Base-by-base conservation (phyloP, 1,140 invertebrate species). In the Matsumurasca onukii region DNA sequence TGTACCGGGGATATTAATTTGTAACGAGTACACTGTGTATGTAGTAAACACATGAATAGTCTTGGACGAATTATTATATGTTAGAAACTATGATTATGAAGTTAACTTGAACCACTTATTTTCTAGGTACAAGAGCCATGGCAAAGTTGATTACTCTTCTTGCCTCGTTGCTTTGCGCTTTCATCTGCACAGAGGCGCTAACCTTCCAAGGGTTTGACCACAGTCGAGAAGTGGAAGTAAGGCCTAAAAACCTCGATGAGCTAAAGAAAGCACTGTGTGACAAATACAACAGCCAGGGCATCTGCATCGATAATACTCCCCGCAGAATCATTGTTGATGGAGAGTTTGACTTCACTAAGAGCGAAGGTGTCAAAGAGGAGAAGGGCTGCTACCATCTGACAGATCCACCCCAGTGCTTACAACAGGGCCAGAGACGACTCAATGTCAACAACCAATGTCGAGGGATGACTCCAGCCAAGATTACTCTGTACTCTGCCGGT, bases 391-490 rank as follows among this genome's bases (percentile, higher is more conserved):
- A 31, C 30, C 59, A 63, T 29, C 31, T 31, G 25, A 31, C 59
- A 12, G 12, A 31, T n/a, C 59, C 59, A 31, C 17, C 30, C 3
- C 17, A 31, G 30, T 63, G 59, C 29, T 31, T 31, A 24, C 29
- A 31, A 9, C 1, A 31, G 17, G 59, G 59, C 15, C 59, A 63
- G 17, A 15, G 20, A 29, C 31, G 39, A 31, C 24, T 63, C 20
- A 63, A 63, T 31, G 24, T 63, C 1, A 63, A 63, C 30, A 31
- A 63, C 27, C 59, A 63, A 20, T 63, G 59, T 31, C n/a, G 22
- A n/a, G 59, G 59, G 2, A 15, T 63, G 30, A 31, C 31, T 31
- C 27, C 59, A 31, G 27, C 31, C 5, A 31, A 31, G 17, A 31
- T 63, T 20, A 63, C 64, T 25, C 49, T 49, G 20, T 17, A 31